Conservation (phyloP, 2,888 invertebrate genomes). For the Alcis repandata region DNA sequence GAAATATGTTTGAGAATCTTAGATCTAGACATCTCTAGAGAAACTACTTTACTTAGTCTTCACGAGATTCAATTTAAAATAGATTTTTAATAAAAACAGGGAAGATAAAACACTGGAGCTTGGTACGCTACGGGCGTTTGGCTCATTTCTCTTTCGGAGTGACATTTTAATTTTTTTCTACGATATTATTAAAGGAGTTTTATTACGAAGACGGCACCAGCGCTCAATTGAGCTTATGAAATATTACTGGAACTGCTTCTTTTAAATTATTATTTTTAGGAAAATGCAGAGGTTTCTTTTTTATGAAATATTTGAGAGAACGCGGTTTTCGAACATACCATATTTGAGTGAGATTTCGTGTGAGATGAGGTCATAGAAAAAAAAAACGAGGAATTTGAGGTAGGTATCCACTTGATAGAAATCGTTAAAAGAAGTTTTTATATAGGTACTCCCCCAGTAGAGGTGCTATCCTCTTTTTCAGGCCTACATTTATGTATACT, state of each 20-base stretch:
- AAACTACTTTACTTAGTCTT: conserved; percentile 1
- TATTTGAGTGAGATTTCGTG: too few species aligned
- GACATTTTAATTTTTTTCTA: conserved; percentile 29
- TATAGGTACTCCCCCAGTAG: too few species aligned
- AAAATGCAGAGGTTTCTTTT: neutral
- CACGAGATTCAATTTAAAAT: conserved; percentile 31
- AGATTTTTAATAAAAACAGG: conserved; percentile 31
- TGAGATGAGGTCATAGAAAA: too few species aligned
- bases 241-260: conserved; percentile 8
- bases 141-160: conserved; percentile 18
- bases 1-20: too few species aligned
- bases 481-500: too few species aligned
- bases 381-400: too few species aligned
- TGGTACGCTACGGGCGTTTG: conserved; percentile 9
- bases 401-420: too few species aligned
- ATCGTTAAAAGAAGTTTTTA: too few species aligned
- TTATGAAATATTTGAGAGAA: neutral
- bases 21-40: neutral
- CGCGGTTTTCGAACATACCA: neutral
- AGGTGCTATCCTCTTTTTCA: too few species aligned
- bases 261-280: neutral
- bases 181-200: conserved; percentile 10
- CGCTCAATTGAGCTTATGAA: conserved; percentile 16
- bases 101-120: conserved; percentile 5
- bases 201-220: conserved; percentile 13